These are phyloP conservation scores for Gallinago paraguaiae DNA, from an alignment of 2,113 vertebrate genomes.

Conservation along the genomic window DNA sequence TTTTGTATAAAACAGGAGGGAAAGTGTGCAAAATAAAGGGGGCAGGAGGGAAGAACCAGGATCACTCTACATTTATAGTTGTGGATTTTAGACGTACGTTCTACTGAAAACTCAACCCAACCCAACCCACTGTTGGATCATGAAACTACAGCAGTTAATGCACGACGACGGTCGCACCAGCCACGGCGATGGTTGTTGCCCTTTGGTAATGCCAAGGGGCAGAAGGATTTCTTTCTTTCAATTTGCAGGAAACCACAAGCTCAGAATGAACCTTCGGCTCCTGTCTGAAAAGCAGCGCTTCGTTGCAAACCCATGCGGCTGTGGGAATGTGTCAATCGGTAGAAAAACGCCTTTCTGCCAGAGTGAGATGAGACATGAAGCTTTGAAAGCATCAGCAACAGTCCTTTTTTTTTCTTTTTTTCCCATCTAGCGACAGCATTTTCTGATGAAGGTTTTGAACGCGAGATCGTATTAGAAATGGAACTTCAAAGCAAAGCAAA, in stretches of 20 bases:
- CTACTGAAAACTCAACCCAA: not conserved
- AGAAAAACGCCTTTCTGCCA: not conserved
- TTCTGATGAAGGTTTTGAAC: not conserved
- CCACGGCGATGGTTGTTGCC: rapidly evolving
- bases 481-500: not conserved
- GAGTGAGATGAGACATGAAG: not conserved
- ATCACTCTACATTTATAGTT: not conserved
- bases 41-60: not conserved
- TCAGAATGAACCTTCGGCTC: not conserved
- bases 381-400: not conserved
- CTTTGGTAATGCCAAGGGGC: not conserved
- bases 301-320: not conserved
- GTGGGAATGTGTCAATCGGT: rapidly evolving
- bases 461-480: not conserved
- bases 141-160: not conserved
- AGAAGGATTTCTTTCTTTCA: not conserved
- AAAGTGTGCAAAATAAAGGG: not conserved
- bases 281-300: not conserved
- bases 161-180: not conserved
- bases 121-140: not conserved
- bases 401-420: not conserved
- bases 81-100: not conserved
- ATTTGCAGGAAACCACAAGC: not conserved
- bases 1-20: constrained; percentile 50
- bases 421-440: not conserved